Percentiles rank a stretch among this genome's conserved stretches.
Evolutionary conservation across 2,888 invertebrate species (phyloP).

Genomic region (Phasia obesa): DNA sequence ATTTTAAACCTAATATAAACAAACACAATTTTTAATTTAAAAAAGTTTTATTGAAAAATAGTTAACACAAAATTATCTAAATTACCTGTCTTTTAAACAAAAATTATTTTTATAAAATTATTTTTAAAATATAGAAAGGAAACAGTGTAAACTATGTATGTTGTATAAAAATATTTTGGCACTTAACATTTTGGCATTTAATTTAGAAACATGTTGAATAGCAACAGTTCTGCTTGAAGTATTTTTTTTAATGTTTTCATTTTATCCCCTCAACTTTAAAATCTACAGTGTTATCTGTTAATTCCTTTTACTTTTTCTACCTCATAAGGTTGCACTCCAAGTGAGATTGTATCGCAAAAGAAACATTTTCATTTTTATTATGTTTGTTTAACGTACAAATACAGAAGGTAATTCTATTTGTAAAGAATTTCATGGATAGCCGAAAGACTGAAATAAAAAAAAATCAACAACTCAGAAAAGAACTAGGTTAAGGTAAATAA

Average conservation of each 20-base stretch:
- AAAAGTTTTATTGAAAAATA: no score
- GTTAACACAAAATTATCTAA: no score
- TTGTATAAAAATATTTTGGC: not conserved
- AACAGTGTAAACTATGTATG: no score
- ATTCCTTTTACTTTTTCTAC: not conserved
- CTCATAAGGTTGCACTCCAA: not conserved
- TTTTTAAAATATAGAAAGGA: no score
- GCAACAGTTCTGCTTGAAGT: not conserved
- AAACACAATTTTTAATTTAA: no score
- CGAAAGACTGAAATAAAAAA: conserved; percentile 21
- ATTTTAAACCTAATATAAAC: no score
- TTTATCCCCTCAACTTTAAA: not conserved
- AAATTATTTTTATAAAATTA: no score
- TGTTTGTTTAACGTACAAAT: not conserved
- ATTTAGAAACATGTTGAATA: not conserved
- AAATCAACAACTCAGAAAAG: not conserved
- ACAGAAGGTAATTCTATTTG: not conserved
- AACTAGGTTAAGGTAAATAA: conserved; percentile 64
- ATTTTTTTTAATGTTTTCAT: not conserved
- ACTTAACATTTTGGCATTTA: not conserved
- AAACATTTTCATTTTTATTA: conserved; percentile 58
- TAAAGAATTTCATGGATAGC: conserved; percentile 34
- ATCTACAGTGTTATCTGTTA: no score
- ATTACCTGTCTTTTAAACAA: no score
- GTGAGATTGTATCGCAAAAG: conserved; percentile 41